These are phyloP conservation scores for Stigmatopora argus DNA, from an alignment of 2,113 vertebrate species.

Conservation along the genomic window DNA sequence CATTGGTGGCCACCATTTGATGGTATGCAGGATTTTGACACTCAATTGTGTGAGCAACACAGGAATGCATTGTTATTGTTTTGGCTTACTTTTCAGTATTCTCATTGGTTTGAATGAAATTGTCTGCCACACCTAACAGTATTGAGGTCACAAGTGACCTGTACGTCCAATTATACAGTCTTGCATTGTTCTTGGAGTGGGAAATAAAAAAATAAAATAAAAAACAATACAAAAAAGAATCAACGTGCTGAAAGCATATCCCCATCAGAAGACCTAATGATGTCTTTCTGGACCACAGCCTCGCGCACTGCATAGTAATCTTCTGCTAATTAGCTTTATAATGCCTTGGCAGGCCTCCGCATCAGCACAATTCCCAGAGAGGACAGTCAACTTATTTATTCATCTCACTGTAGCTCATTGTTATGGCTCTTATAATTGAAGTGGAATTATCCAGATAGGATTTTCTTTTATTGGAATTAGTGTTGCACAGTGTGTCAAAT, in stretches of 20 bases:
- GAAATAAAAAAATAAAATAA: slow-evolving; percentile 1
- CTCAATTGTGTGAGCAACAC: slow-evolving; percentile 38
- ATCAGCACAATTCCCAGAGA: slow-evolving; percentile 72
- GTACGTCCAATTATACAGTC: slow-evolving; percentile 77
- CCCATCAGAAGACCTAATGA: slow-evolving; percentile 80
- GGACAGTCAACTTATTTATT: slow-evolving; percentile 73
- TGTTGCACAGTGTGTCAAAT: slow-evolving; percentile 41
- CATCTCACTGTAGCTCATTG: slow-evolving; percentile 65
- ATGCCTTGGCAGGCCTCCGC: slow-evolving; percentile 76
- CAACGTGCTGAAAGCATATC: slow-evolving; percentile 79
- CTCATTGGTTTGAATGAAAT: slow-evolving; percentile 58
- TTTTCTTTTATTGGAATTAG: slow-evolving; percentile 61
- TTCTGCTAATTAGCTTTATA: slow-evolving; percentile 81
- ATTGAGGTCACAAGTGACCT: slow-evolving; percentile 69
- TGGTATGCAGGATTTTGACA: not conserved
- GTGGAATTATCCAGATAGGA: slow-evolving; percentile 66
- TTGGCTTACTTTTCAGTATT: slow-evolving; percentile 33
- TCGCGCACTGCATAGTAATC: slow-evolving; percentile 81
- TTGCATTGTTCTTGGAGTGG: slow-evolving; percentile 76
- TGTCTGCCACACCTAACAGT: slow-evolving; percentile 51
- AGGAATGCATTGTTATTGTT: slow-evolving; percentile 29
- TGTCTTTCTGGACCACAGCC: slow-evolving; percentile 79
- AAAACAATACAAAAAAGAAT: slow-evolving; percentile 73
- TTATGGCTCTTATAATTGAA: slow-evolving; percentile 70
- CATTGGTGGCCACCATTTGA: not conserved